These are phyloP conservation scores for Pedicia rivosa DNA, from an alignment of 2,888 invertebrate species.

Conservation along the genomic window DNA sequence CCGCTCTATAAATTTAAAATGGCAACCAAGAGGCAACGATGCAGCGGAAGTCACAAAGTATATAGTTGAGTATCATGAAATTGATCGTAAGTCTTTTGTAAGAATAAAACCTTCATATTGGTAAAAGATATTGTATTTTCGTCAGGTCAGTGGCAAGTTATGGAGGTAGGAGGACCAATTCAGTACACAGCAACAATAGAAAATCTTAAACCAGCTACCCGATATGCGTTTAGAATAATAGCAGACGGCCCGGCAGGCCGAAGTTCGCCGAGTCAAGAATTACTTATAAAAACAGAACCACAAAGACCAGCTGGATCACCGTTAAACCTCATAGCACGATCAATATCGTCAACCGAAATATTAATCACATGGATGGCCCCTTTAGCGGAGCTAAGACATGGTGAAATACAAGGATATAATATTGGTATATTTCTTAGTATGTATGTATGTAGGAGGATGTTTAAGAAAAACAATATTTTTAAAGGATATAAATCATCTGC, in stretches of 20 bases:
- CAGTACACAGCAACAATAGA: conserved; percentile 46
- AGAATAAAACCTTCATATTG: no score
- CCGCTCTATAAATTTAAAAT: conserved; percentile 55
- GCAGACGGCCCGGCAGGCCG: conserved; percentile 60
- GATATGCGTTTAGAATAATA: conserved; percentile 51
- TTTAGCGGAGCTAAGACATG: conserved; percentile 48
- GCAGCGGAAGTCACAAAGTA: conserved; percentile 54
- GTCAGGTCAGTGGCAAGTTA: conserved; percentile 42
- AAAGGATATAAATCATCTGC: conserved; percentile 26
- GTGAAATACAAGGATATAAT: conserved; percentile 60
- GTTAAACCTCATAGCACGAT: conserved; percentile 44
- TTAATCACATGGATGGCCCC: conserved; percentile 62
- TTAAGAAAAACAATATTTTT: no score
- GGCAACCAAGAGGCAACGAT: conserved; percentile 53
- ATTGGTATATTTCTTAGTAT: conserved; percentile 36
- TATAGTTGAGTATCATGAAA: conserved; percentile 49
- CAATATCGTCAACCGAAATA: conserved; percentile 56
- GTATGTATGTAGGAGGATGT: not conserved
- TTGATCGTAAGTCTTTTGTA: conserved; percentile 34
- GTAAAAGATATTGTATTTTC: not conserved
- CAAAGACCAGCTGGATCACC: conserved; percentile 56
- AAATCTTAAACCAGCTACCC: conserved; percentile 52
- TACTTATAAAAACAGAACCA: conserved; percentile 47
- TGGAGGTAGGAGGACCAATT: conserved; percentile 47
- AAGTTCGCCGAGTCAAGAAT: conserved; percentile 47